Conservation (phyloP, 2,797 vertebrate species). For the Microctenopoma steveboyesi region DNA sequence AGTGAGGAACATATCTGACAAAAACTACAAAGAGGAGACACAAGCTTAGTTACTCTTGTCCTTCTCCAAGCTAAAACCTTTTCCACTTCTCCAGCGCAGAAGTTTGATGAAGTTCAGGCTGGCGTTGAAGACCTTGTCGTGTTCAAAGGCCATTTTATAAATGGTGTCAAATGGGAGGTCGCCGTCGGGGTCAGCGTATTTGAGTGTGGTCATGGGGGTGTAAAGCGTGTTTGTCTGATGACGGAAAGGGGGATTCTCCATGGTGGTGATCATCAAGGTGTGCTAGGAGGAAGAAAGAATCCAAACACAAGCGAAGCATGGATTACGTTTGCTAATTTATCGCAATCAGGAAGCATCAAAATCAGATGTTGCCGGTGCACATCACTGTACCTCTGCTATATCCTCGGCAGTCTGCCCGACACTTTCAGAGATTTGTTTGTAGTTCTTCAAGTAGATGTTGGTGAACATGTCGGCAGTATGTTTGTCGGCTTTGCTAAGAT, state of each 20-base stretch:
- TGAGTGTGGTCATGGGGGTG: constrained; percentile 90
- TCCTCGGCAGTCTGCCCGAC: constrained; percentile 88
- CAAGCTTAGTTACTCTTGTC: constrained; percentile 56
- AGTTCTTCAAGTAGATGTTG: constrained; percentile 90
- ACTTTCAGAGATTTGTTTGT: constrained; percentile 87
- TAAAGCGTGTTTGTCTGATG: constrained; percentile 90
- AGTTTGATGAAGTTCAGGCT: constrained; percentile 90
- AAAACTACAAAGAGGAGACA: background rate
- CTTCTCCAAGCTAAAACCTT: constrained; percentile 86
- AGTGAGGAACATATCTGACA: background rate
- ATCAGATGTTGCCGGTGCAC: background rate
- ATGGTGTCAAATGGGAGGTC: constrained; percentile 89
- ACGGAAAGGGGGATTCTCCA: constrained; percentile 88
- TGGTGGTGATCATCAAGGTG: constrained; percentile 86
- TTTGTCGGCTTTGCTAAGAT: constrained; percentile 87
- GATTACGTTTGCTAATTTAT: background rate
- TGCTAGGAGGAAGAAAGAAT: constrained; percentile 76
- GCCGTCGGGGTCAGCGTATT: constrained; percentile 88
- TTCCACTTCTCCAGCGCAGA: constrained; percentile 87
- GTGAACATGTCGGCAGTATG: constrained; percentile 89
- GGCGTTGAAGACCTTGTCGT: constrained; percentile 89
- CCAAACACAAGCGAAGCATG: background rate
- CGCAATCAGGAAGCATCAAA: background rate
- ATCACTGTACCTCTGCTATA: constrained; percentile 85
- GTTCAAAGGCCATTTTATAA: constrained; percentile 91